Percentiles rank a stretch among this genome's conserved stretches.
Evolutionary conservation across 2,888 invertebrate genomes (phyloP).

Genomic region (Drosophila setosimentum): DNA sequence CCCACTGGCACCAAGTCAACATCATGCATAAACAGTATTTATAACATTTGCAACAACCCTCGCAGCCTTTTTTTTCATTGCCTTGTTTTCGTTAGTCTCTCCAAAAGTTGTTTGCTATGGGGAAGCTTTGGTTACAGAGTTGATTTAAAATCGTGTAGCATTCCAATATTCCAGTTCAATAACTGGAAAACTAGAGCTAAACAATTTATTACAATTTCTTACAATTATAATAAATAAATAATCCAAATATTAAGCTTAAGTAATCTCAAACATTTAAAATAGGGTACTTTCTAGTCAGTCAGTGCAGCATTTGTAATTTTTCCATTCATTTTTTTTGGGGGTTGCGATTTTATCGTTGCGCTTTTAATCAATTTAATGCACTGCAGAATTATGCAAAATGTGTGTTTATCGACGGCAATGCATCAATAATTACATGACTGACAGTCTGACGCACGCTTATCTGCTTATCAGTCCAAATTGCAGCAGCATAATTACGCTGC

Average conservation of each 20-base stretch:
- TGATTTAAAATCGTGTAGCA: background rate
- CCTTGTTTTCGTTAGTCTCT: background rate
- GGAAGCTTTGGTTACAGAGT: background rate
- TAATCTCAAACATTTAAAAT: no score
- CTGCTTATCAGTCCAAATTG: constrained; percentile 56
- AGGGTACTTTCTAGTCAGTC: constrained; percentile 16
- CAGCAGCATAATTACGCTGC: constrained; percentile 61
- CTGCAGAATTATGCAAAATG: constrained; percentile 62
- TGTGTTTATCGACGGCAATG: constrained; percentile 46
- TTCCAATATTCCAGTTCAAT: background rate
- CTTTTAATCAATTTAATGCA: constrained; percentile 81
- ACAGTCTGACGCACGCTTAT: constrained; percentile 28
- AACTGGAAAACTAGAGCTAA: background rate
- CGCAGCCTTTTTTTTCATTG: background rate
- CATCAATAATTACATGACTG: constrained; percentile 62
- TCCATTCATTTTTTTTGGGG: constrained; percentile 43
- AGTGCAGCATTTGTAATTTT: background rate
- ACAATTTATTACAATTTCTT: background rate
- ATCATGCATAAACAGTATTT: constrained; percentile 1
- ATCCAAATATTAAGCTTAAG: background rate
- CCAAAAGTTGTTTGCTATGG: background rate
- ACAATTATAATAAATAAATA: background rate
- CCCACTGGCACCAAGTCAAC: constrained; percentile 17
- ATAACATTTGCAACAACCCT: constrained; percentile 41
- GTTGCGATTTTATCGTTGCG: constrained; percentile 75